Conservation (phyloP, 2,113 vertebrate genomes). For the Plecturocebus donacophilus region DNA sequence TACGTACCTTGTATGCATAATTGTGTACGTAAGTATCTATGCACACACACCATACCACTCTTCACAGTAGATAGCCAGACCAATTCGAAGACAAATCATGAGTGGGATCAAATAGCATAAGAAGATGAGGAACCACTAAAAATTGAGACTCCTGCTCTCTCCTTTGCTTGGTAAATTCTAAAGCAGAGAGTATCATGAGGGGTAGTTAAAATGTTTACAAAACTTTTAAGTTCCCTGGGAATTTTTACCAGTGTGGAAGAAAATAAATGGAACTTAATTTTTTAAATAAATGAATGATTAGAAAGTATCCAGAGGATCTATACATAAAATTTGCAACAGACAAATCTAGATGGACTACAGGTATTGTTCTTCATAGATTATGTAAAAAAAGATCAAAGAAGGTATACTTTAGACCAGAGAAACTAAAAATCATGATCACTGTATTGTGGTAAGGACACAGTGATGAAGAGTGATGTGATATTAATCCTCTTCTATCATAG, state of each 20-base stretch:
- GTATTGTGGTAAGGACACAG: not conserved
- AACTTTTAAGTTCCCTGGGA: conserved; percentile 86
- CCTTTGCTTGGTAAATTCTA: conserved; percentile 86
- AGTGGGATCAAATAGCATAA: conserved; percentile 83
- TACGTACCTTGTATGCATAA: not conserved
- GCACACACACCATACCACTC: not conserved
- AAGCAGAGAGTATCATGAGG: conserved; percentile 78
- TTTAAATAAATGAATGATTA: not conserved
- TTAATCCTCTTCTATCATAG: conserved; percentile 17
- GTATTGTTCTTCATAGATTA: conserved; percentile 22
- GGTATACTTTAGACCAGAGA: not conserved
- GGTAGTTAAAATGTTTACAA: conserved; percentile 88
- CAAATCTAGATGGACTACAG: not conserved
- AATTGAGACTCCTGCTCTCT: conserved; percentile 82
- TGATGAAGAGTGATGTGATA: not conserved
- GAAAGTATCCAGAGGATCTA: not conserved
- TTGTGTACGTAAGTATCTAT: not conserved
- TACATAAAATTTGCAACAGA: not conserved
- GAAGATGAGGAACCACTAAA: conserved; percentile 81
- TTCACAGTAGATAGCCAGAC: not conserved
- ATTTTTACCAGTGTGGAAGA: conserved; percentile 84
- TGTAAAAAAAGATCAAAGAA: conserved; percentile 46
- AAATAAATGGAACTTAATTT: conserved; percentile 84
- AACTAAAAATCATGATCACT: not conserved
- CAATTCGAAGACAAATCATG: conserved; percentile 1